These are phyloP conservation scores for Molossus alvarezi DNA, from an alignment of 2,797 vertebrate genomes.

Conservation along the genomic window DNA sequence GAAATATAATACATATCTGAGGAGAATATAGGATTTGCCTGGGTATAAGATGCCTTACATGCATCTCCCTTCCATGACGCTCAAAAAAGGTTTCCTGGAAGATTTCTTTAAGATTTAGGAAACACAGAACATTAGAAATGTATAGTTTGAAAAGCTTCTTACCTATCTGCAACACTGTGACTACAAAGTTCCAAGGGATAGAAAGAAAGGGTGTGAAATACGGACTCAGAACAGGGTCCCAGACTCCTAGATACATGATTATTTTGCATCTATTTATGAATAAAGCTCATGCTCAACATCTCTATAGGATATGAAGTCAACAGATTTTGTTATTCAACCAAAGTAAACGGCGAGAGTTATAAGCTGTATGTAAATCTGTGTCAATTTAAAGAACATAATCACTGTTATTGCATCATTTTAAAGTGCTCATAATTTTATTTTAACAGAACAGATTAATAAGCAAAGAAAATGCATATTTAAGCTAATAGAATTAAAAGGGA, in stretches of 20 bases:
- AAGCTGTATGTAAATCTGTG: slow-evolving; percentile 16
- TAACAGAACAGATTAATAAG: slow-evolving; percentile 69
- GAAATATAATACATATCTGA: background rate
- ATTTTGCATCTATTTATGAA: background rate
- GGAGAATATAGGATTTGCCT: background rate
- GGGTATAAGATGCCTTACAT: background rate
- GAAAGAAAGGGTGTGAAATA: background rate
- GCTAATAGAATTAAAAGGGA: slow-evolving; percentile 39
- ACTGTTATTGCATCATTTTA: slow-evolving; percentile 9
- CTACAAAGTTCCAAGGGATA: background rate
- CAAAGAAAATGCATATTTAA: slow-evolving; percentile 54
- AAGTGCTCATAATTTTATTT: slow-evolving; percentile 65
- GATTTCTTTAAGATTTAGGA: slow-evolving; percentile 59
- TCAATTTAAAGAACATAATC: background rate
- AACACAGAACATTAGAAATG: slow-evolving; percentile 10
- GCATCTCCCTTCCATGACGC: background rate
- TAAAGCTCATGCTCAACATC: background rate
- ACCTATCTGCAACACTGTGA: background rate
- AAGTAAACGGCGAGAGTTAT: slow-evolving; percentile 1
- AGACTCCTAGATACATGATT: background rate
- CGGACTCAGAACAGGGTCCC: background rate
- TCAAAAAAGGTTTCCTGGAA: slow-evolving; percentile 29
- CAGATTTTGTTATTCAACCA: background rate
- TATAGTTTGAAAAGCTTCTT: background rate
- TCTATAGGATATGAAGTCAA: background rate